A percentile compares a stretch with the other conserved stretches of the same genome.
These are phyloP conservation scores for Hippocampus zosterae DNA, from an alignment of 2,113 vertebrate species.

Conservation along the genomic window DNA sequence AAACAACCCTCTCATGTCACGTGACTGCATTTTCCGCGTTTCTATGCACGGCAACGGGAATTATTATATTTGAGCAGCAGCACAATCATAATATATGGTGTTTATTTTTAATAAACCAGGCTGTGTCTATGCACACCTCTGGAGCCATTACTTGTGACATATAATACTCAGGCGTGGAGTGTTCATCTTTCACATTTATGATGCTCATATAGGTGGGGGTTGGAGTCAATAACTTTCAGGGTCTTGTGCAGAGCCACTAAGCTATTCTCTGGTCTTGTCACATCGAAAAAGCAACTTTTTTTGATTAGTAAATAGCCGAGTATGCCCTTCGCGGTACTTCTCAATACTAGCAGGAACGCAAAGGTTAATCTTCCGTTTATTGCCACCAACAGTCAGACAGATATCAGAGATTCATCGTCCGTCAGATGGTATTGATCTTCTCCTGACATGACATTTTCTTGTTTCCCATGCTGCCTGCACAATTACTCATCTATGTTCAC, in stretches of 20 bases:
- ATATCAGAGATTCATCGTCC: constrained; percentile 71
- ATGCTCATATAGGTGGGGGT: constrained; percentile 60
- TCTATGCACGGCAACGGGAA: constrained; percentile 49
- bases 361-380: constrained; percentile 78
- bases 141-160: constrained; percentile 41
- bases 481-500: constrained; percentile 56
- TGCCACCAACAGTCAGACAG: constrained; percentile 72
- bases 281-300: constrained; percentile 70
- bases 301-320: constrained; percentile 70
- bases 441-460: constrained; percentile 69
- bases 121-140: constrained; percentile 48
- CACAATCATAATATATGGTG: constrained; percentile 56
- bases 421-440: constrained; percentile 69
- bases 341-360: constrained; percentile 57
- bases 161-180: constrained; percentile 46
- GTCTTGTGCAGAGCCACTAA: constrained; percentile 53
- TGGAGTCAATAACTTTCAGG: constrained; percentile 70
- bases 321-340: constrained; percentile 72
- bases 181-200: constrained; percentile 72
- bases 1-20: constrained; percentile 57
- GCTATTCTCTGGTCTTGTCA: constrained; percentile 44
- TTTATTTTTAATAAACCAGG: constrained; percentile 67
- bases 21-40: constrained; percentile 54
- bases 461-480: constrained; percentile 53
- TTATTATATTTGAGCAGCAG: constrained; percentile 60